These are phyloP conservation scores for Ricordea florida DNA, from an alignment of 92 coral and sea anemone genomes.

Conservation along the genomic window DNA sequence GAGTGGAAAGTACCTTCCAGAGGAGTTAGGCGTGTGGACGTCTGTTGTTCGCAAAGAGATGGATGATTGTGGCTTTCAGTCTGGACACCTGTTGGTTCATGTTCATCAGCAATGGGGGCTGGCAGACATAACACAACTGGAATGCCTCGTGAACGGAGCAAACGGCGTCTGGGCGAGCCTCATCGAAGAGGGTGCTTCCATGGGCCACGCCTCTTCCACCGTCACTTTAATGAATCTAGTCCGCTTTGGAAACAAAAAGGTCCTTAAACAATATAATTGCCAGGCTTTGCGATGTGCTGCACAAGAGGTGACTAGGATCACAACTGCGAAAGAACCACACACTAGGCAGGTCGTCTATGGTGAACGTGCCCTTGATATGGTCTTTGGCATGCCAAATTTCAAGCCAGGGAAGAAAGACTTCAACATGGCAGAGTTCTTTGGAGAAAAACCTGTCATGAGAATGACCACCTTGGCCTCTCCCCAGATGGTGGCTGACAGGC, in stretches of 20 bases:
- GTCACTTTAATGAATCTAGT: constrained; percentile 61
- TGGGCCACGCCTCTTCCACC: constrained; percentile 57
- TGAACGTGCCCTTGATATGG: constrained; percentile 73
- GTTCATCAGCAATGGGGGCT: constrained; percentile 61
- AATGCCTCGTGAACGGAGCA: constrained; percentile 55
- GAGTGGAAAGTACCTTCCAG: constrained; percentile 76
- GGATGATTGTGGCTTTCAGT: constrained; percentile 57
- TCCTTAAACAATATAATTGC: constrained; percentile 59
- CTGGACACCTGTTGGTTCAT: constrained; percentile 54
- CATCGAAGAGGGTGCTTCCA: constrained; percentile 56
- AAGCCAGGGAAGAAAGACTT: constrained; percentile 68
- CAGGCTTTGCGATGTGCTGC: constrained; percentile 60
- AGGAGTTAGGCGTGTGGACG: constrained; percentile 79
- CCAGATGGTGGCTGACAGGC: constrained; percentile 62
- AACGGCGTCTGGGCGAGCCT: constrained; percentile 65
- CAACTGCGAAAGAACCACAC: constrained; percentile 66
- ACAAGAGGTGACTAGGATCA: constrained; percentile 53
- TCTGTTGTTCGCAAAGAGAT: constrained; percentile 68
- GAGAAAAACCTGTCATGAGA: constrained; percentile 67
- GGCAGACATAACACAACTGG: constrained; percentile 49
- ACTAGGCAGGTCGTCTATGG: constrained; percentile 74
- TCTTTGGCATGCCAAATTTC: constrained; percentile 56
- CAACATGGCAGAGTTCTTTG: constrained; percentile 75
- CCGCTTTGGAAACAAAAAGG: constrained; percentile 56
- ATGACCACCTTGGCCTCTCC: constrained; percentile 72